Evolutionary conservation across 2,113 vertebrate species (phyloP).

Genomic region (Cyphomyrus discorhynchus): DNA sequence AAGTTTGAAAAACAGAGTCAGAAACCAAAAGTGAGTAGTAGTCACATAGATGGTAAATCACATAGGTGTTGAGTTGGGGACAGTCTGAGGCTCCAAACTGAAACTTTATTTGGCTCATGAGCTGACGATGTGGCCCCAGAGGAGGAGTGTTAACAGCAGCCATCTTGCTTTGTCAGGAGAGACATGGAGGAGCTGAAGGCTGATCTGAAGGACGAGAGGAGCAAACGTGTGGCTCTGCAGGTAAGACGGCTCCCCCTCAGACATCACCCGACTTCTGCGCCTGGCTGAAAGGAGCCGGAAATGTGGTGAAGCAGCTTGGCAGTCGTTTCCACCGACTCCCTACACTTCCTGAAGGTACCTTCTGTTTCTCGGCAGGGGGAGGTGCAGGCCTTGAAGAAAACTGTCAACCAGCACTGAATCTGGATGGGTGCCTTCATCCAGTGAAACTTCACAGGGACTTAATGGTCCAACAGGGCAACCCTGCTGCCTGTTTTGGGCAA

Average conservation of each 20-base stretch:
- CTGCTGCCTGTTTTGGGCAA: neutral
- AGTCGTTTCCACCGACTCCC: neutral
- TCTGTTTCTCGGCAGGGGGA: slow-evolving; percentile 49
- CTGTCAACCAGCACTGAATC: slow-evolving; percentile 32
- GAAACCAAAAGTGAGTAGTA: neutral
- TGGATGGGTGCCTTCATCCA: neutral
- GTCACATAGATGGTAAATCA: neutral
- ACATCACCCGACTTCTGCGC: neutral
- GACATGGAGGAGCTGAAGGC: slow-evolving; percentile 65
- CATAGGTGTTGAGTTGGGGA: neutral
- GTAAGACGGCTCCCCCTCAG: slow-evolving; percentile 27
- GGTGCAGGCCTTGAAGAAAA: slow-evolving; percentile 44
- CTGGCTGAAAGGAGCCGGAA: neutral
- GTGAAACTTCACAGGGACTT: neutral
- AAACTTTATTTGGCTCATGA: neutral
- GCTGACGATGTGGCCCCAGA: neutral
- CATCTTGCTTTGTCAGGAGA: slow-evolving; percentile 41
- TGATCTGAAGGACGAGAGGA: slow-evolving; percentile 56
- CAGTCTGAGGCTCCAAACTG: neutral
- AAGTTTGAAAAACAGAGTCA: neutral
- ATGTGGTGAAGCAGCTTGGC: neutral
- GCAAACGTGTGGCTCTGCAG: slow-evolving; percentile 53
- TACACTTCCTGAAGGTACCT: neutral
- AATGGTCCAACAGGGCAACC: neutral
- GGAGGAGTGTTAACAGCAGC: slow-evolving; percentile 9